Base-by-base conservation (phyloP, 2,888 invertebrate genomes). In the Tortrix viridana region DNA sequence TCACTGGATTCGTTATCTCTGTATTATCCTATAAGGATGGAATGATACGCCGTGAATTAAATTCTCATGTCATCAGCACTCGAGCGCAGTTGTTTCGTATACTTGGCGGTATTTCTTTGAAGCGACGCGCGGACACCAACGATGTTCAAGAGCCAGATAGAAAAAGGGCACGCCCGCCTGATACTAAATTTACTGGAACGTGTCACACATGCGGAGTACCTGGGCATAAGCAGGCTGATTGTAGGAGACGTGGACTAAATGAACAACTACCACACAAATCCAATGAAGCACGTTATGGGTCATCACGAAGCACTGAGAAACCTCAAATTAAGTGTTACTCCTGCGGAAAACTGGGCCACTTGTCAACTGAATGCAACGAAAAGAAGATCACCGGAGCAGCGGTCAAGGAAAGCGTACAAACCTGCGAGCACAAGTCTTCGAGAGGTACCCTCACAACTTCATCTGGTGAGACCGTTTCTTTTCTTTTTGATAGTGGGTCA, bases 41-140 rank as follows among this genome's bases (percentile, higher is more conserved):
- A 5, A 19, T 63, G 19, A 65, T 72, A 18, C 65, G 70, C 1
- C 55, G 69, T 6, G 70, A 73, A 38, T 23, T 71, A 26, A 55
- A 67, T 47, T 32, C 68, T 0, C 64, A 70, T 16, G 57, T 16
- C 44, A 48, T 69, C 4, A 61, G 59, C 0, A 70, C 65, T 12
- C 58, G 57, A 16, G 44, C 67, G 22, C 72, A 71, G 65, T 75
- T 50, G 20, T 76, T 67, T 37, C 48, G 73, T 20, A 59, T 62
- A 5, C 48, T 70, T 7, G 65, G 50, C 3, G 69, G 69, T 5
- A 52, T 71, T 14, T 65, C 67, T 0, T 20, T 68, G 14, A 71
- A 71, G 41, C 52, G 71, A 7, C 53, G 60, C 0, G 22, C 7
- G 1, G 70, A 70, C 5, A 60, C n/a, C 16, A 16, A 2, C 3